Evolutionary conservation across 2,113 vertebrate genomes (phyloP).

Genomic region (Gymnogyps californianus): DNA sequence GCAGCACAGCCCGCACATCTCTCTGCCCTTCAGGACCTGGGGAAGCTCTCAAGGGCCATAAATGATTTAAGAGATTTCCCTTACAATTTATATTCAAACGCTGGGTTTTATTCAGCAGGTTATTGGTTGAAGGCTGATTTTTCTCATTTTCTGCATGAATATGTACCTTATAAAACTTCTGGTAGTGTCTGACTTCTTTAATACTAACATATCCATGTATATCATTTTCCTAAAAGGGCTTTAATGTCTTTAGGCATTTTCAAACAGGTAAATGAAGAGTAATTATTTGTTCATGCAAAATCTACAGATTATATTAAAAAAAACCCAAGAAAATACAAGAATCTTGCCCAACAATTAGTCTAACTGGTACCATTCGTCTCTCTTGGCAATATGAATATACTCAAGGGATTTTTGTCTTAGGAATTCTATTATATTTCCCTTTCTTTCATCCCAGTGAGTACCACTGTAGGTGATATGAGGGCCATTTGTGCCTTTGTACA

Average conservation of each 20-base stretch:
- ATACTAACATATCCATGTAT: fast-evolving
- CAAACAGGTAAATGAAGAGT: not conserved
- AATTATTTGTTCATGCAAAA: not conserved
- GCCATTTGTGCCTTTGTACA: not conserved
- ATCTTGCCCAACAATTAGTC: not conserved
- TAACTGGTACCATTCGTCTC: not conserved
- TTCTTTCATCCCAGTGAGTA: not conserved
- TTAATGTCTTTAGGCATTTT: not conserved
- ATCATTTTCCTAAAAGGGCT: not conserved
- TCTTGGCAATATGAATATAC: not conserved
- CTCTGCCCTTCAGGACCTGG: not conserved
- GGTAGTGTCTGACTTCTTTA: not conserved
- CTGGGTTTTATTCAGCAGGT: not conserved
- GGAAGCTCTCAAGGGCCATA: not conserved
- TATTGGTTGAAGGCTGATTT: not conserved
- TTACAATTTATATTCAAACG: too few species aligned
- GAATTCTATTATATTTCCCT: not conserved
- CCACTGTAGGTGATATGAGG: not conserved
- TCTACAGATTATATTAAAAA: not conserved
- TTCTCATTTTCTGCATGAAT: not conserved
- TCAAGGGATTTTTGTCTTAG: not conserved
- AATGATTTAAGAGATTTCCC: not conserved
- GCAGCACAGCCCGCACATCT: fast-evolving
- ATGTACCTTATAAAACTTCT: not conserved
- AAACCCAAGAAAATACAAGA: not conserved